Evolutionary conservation across 2,797 vertebrate species (phyloP), one percentile per base, ranked within the genome.

Genomic region (Falco cherrug): DNA sequence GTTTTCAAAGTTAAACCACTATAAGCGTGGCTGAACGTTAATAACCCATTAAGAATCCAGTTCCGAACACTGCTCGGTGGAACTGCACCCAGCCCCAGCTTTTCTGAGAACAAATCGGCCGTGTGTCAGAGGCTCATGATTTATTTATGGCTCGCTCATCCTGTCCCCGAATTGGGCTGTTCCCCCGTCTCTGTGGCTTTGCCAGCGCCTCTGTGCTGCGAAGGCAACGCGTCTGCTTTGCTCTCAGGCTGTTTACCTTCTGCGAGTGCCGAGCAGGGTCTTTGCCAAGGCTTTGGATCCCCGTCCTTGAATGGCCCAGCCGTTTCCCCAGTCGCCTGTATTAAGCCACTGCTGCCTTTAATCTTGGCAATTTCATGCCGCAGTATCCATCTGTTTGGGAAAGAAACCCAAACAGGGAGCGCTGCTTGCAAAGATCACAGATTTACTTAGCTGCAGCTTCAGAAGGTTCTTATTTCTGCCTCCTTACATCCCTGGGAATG

Each of bases 331-430:
- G 65, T 41, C 43, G 1, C 20, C 78, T 20, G 31, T 21, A 50
- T 77, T 29, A 75, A 86, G 85, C 81, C 26, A 10, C 73, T 3
- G 1, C 48, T 86, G 70, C 82, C 84, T 93, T 75, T 68, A 69
- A 57, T 77, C 95, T 84, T 61, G 91, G 94, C 83, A 41, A 43
- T 78, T 92, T 84, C 59, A 26, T 74, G 47, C 81, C 41, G 25
- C 59, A 71, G 79, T 19, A 74, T 94, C 92, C 94, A 64, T 96
- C 95, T 60, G 73, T 86, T 89, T 70, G 90, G 89, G 85, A 94
- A 71, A 53, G 65, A 92, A 94, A 71, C 68, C 87, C 60, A 31
- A 51, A 14, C 11, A 5, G 51, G 59, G 51, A 57, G 76, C 1
- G 51, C 68, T 51, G 85, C 76, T 65, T 25, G 37, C 60, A 28